Percentiles rank a stretch among this genome's conserved stretches.
These are phyloP conservation scores for Melanocharis versteri DNA, from an alignment of 2,113 vertebrate genomes.

Conservation along the genomic window DNA sequence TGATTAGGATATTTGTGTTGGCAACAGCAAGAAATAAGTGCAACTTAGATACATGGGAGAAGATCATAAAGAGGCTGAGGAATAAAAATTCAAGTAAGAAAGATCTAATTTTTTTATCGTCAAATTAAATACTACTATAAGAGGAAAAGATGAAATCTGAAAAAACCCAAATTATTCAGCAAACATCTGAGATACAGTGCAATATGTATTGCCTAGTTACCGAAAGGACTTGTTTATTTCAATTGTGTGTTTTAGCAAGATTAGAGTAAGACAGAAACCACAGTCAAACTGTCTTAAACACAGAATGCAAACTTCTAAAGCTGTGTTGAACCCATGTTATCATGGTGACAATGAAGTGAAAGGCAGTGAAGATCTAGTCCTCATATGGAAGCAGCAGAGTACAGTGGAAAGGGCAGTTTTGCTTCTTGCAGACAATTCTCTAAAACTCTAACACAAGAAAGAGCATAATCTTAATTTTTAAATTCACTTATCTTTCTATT, in stretches of 20 bases:
- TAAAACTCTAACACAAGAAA: not conserved
- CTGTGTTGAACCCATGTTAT: not conserved
- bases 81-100: not conserved
- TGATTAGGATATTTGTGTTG: not conserved
- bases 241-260: not conserved
- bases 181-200: not conserved
- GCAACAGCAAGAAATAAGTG: not conserved
- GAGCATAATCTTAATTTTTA: not conserved
- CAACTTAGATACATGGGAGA: not conserved
- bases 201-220: not conserved
- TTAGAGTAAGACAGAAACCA: not conserved
- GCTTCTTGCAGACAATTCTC: not conserved
- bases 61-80: not conserved
- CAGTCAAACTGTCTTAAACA: not conserved
- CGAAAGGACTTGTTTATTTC: not conserved
- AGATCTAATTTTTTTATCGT: not conserved
- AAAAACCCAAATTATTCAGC: not conserved
- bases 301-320: not conserved
- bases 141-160: not conserved
- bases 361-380: accelerated
- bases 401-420: not conserved
- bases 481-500: not conserved
- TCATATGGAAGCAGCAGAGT: not conserved
- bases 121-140: not conserved
- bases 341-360: not conserved